These are phyloP conservation scores for Osmerus eperlanus DNA, from an alignment of 2,113 vertebrate genomes.

Conservation along the genomic window DNA sequence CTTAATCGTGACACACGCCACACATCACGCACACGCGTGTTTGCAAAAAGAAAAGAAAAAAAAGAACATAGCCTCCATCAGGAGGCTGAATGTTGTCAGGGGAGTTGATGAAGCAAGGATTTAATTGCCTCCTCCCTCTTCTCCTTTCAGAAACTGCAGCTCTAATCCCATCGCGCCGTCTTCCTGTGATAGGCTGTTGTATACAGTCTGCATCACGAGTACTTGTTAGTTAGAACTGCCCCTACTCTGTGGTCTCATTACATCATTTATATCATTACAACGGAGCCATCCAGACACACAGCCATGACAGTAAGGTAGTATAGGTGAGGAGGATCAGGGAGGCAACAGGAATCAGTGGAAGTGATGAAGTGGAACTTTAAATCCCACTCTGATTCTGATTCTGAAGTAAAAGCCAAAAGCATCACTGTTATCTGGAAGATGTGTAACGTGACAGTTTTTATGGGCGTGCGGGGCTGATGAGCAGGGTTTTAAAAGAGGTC, in stretches of 20 bases:
- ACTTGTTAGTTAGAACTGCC: no score
- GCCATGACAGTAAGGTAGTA: background rate
- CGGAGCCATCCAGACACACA: background rate
- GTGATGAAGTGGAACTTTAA: no score
- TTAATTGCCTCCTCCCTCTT: background rate
- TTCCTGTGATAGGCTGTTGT: background rate
- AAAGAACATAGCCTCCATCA: background rate
- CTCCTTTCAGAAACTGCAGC: background rate
- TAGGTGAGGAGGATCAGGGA: background rate
- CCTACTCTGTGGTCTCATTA: background rate
- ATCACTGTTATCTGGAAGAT: no score
- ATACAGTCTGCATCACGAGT: background rate
- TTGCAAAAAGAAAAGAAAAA: background rate
- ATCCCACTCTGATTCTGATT: no score
- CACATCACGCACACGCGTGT: background rate
- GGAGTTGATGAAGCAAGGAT: background rate
- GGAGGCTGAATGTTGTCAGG: conserved; percentile 6
- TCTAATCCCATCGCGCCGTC: no score
- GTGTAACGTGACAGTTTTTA: no score
- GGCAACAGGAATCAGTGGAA: no score
- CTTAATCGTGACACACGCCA: background rate
- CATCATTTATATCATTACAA: background rate
- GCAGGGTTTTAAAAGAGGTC: no score
- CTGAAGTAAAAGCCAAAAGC: no score
- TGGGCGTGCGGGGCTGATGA: no score